phyloP scores from a whole-genome alignment of 2,888 invertebrate species.

The Acanthopleura granulata region DNA sequence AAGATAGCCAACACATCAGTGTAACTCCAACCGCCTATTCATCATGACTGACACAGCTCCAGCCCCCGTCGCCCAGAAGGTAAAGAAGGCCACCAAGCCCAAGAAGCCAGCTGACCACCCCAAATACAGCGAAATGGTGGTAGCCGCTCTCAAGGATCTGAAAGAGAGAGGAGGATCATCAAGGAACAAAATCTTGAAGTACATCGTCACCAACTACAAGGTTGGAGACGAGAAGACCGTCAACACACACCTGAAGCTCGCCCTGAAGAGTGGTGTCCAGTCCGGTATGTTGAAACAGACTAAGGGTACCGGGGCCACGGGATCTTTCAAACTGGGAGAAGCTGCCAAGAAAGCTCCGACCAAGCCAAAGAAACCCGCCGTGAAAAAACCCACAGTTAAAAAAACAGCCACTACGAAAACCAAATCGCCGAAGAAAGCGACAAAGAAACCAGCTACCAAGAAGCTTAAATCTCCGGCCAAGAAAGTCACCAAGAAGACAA shows the following conservation, averaged over 20 bases:
- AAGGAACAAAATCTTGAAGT: constrained; percentile 70
- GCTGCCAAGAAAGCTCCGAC: constrained; percentile 25
- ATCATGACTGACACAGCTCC: background rate
- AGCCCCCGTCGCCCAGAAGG: constrained; percentile 21
- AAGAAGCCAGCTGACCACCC: constrained; percentile 64
- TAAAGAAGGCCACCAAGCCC: constrained; percentile 43
- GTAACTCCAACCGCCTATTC: too few relatives aligned
- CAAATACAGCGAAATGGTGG: constrained; percentile 70
- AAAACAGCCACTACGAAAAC: constrained; percentile 39
- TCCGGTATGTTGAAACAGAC: constrained; percentile 66
- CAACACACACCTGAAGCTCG: constrained; percentile 68
- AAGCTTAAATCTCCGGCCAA: constrained; percentile 23
- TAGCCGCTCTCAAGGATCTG: constrained; percentile 65
- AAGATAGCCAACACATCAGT: background rate
- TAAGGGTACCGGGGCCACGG: constrained; percentile 60
- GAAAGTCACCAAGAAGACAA: constrained; percentile 21
- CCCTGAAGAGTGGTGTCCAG: constrained; percentile 67
- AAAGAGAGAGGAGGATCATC: constrained; percentile 71
- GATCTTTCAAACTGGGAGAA: constrained; percentile 54
- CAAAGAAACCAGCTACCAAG: constrained; percentile 30
- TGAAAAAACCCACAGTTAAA: background rate
- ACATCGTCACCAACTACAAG: constrained; percentile 68
- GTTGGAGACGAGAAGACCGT: constrained; percentile 67
- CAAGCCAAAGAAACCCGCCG: constrained; percentile 27
- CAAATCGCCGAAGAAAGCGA: constrained; percentile 39